Conservation (phyloP, 2,797 vertebrate species). For the Salarias fasciatus region DNA sequence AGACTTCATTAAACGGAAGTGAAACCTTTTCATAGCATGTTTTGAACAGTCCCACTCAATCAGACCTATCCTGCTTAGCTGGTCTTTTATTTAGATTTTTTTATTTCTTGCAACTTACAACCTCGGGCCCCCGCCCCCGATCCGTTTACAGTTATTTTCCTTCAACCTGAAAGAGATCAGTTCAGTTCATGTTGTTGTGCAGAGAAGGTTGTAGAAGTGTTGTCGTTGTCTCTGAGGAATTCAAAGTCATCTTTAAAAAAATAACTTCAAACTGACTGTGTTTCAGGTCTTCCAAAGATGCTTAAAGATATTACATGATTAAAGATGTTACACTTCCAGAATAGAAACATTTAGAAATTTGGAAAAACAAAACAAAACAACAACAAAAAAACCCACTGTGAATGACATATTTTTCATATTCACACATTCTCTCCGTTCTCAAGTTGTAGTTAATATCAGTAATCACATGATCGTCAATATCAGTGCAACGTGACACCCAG, state of each 20-base stretch:
- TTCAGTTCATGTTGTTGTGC: slow-evolving; percentile 28
- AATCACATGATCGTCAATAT: no score
- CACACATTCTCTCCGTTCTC: no score
- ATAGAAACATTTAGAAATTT: no score
- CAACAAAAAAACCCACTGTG: no score
- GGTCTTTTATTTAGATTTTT: slow-evolving; percentile 33
- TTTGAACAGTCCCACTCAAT: slow-evolving; percentile 73
- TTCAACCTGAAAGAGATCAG: slow-evolving; percentile 63
- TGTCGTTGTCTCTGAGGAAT: slow-evolving; percentile 4
- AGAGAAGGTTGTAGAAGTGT: slow-evolving; percentile 9
- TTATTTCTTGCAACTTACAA: slow-evolving; percentile 33
- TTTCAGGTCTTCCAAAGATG: no score
- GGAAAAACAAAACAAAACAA: no score
- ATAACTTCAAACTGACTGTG: accelerated
- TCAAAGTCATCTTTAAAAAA: not conserved
- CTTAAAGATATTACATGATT: no score
- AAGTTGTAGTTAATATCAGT: no score
- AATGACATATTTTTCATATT: no score
- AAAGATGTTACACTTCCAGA: no score
- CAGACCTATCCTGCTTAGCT: slow-evolving; percentile 56
- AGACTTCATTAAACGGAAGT: slow-evolving; percentile 77
- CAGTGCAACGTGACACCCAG: no score
- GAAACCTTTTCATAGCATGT: slow-evolving; percentile 77
- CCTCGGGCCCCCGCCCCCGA: slow-evolving; percentile 18
- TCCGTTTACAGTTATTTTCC: slow-evolving; percentile 62